phyloP scores from a whole-genome alignment of 1,140 invertebrate genomes.

The Bombus difficillimus region DNA sequence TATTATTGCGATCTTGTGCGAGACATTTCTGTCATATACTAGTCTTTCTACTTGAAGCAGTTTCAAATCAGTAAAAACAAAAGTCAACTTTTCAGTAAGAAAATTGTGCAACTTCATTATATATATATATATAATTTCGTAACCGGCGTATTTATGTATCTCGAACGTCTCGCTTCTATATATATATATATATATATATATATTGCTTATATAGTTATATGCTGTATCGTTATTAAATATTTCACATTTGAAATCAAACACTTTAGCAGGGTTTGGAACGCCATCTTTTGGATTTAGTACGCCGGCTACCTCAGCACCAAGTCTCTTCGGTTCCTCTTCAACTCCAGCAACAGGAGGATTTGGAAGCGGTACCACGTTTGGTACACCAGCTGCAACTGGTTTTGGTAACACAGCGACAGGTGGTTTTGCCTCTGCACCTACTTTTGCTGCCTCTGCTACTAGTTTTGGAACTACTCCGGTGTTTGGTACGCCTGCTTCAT shows the following conservation, averaged over 20 bases:
- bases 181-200: too few relatives aligned
- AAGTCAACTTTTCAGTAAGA: background rate
- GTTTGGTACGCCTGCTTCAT: slow-evolving; percentile 74
- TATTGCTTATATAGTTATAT: background rate
- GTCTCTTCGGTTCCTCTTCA: slow-evolving; percentile 78
- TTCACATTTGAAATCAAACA: background rate
- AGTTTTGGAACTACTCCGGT: slow-evolving; percentile 71
- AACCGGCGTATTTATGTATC: background rate
- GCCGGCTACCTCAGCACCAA: slow-evolving; percentile 71
- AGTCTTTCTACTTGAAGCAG: background rate
- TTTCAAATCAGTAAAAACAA: slow-evolving; percentile 11
- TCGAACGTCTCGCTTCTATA: too few relatives aligned
- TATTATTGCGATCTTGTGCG: background rate
- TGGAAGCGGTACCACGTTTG: slow-evolving; percentile 77
- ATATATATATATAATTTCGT: too few relatives aligned
- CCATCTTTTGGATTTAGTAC: slow-evolving; percentile 76
- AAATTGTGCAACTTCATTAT: background rate
- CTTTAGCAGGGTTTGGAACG: slow-evolving; percentile 72
- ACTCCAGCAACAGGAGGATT: slow-evolving; percentile 74
- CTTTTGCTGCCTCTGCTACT: slow-evolving; percentile 60
- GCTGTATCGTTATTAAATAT: background rate
- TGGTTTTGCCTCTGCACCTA: slow-evolving; percentile 52
- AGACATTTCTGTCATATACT: slow-evolving; percentile 9
- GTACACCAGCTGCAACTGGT: slow-evolving; percentile 72
- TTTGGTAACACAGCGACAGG: slow-evolving; percentile 77